Conservation (phyloP, 2,797 vertebrate genomes). For the Potorous gilbertii region DNA sequence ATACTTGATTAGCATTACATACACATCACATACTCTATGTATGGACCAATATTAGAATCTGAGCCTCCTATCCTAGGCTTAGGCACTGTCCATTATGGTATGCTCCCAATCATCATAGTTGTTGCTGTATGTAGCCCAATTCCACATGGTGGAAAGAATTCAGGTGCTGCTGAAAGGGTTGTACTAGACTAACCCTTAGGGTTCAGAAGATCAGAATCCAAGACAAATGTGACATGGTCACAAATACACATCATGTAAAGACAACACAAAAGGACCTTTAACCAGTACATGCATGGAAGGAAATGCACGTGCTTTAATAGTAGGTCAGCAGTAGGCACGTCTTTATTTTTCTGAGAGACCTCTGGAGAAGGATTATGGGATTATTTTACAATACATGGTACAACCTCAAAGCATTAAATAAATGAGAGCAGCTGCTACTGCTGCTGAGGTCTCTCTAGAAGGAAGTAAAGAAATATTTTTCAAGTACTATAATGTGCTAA, state of each 20-base stretch:
- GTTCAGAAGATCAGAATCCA: neutral
- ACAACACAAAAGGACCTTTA: neutral
- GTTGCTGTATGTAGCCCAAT: neutral
- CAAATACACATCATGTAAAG: neutral
- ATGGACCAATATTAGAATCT: neutral
- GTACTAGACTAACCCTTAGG: neutral
- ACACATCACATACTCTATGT: neutral
- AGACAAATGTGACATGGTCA: neutral
- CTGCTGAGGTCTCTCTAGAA: neutral
- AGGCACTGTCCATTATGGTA: neutral
- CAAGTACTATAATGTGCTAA: neutral
- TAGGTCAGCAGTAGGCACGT: neutral
- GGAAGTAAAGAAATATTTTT: neutral
- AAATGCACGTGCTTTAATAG: neutral
- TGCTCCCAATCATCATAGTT: neutral
- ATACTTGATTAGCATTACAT: neutral
- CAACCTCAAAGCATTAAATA: neutral
- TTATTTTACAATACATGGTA: neutral
- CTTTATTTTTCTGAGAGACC: neutral
- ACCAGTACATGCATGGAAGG: neutral
- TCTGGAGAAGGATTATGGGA: neutral
- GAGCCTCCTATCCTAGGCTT: neutral
- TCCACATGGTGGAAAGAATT: neutral
- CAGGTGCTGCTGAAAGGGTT: neutral
- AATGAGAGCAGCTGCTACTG: neutral